Evolutionary conservation across 2,113 vertebrate species (phyloP).

Genomic region (Caranx ignobilis): DNA sequence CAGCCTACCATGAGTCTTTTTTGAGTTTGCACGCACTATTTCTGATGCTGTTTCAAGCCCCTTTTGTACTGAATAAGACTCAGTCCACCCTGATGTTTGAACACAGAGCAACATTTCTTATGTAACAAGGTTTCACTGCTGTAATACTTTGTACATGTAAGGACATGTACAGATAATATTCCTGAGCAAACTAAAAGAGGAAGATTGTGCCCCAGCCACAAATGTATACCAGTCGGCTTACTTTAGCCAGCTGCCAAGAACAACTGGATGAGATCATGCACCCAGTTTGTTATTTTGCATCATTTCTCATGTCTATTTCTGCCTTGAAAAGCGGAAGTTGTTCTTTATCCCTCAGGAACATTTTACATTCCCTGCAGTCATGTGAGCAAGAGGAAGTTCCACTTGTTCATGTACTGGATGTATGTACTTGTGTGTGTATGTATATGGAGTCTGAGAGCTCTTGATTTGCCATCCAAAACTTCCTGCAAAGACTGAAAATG

Average conservation of each 20-base stretch:
- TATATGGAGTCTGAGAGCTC: background rate
- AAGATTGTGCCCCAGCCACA: conserved; percentile 38
- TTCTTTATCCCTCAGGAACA: conserved; percentile 57
- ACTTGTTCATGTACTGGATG: background rate
- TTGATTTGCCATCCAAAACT: too few relatives aligned
- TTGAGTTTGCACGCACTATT: conserved; percentile 26
- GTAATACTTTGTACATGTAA: conserved; percentile 65
- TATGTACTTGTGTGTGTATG: background rate
- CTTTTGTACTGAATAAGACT: conserved; percentile 15
- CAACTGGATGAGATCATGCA: conserved; percentile 72
- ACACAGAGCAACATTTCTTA: conserved; percentile 7
- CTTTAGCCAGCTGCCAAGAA: conserved; percentile 64
- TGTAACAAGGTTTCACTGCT: conserved; percentile 2
- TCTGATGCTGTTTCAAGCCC: background rate
- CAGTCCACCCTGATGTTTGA: conserved; percentile 10
- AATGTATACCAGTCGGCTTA: conserved; percentile 48
- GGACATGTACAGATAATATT: conserved; percentile 61
- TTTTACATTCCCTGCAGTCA: conserved; percentile 37
- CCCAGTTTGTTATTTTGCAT: conserved; percentile 51
- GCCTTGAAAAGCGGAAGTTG: conserved; percentile 59
- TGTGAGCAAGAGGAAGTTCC: conserved; percentile 56
- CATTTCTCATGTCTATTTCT: conserved; percentile 62
- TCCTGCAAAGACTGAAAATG: too few relatives aligned
- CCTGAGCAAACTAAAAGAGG: conserved; percentile 57
- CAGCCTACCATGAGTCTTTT: conserved; percentile 30